A percentile compares a stretch with the other conserved stretches of the same genome.
Evolutionary conservation across 2,113 vertebrate species (phyloP).

Genomic region (Gymnarchus niloticus): DNA sequence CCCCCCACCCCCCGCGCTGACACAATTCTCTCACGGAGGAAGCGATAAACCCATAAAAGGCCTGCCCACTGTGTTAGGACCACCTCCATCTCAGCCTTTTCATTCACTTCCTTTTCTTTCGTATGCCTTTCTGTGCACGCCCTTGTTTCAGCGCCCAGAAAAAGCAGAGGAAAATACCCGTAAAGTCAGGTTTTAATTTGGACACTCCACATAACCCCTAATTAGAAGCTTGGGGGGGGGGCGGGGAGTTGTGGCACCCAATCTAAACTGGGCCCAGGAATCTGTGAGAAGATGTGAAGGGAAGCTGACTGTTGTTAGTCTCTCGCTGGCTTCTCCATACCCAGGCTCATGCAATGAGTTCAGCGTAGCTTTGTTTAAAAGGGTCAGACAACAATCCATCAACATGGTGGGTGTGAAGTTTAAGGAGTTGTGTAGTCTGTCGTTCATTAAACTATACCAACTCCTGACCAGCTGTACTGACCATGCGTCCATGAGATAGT

Average conservation of each 20-base stretch:
- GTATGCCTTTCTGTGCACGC: background rate
- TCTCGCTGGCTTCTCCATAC: background rate
- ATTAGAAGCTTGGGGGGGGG: background rate
- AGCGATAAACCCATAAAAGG: slow-evolving; percentile 63
- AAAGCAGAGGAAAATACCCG: background rate
- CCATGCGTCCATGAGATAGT: background rate
- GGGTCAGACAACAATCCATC: background rate
- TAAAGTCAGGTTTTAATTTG: background rate
- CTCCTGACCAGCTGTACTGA: background rate
- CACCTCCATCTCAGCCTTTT: background rate
- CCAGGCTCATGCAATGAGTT: background rate
- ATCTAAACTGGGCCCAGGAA: background rate
- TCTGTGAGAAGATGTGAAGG: background rate
- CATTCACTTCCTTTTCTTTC: background rate
- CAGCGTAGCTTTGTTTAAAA: background rate
- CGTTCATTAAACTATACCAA: slow-evolving; percentile 1
- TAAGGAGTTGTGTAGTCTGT: background rate
- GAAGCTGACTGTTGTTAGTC: background rate
- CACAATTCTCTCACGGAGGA: slow-evolving; percentile 51
- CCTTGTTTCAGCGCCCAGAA: background rate
- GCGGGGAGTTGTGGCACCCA: background rate
- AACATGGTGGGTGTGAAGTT: background rate
- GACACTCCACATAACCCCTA: background rate
- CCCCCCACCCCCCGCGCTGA: slow-evolving; percentile 21
- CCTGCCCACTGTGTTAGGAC: slow-evolving; percentile 33